Percentiles rank a stretch among this genome's conserved stretches.
Evolutionary conservation across 2,797 vertebrate genomes (phyloP).

Genomic region (Enteromius thamalakanensis): DNA sequence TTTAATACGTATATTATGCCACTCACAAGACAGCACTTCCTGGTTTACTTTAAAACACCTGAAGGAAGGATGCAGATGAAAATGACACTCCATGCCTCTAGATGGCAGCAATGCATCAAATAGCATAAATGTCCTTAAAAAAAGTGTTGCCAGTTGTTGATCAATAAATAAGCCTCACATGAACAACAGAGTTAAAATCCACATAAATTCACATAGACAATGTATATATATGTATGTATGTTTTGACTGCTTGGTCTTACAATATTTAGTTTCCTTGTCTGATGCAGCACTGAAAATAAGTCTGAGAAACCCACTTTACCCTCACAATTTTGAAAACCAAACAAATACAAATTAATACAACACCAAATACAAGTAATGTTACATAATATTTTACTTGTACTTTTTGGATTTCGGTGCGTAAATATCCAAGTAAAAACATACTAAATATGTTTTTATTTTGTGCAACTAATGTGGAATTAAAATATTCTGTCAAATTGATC

Average conservation of each 20-base stretch:
- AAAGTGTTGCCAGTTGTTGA: not conserved
- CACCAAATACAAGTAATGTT: not conserved
- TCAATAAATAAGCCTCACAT: not conserved
- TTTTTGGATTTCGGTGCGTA: not conserved
- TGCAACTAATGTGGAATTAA: not conserved
- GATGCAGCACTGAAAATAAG: not conserved
- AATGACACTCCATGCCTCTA: conserved; percentile 33
- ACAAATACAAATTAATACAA: not conserved
- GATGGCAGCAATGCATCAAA: conserved; percentile 44
- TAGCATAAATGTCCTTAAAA: not conserved
- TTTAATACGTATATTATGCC: not conserved
- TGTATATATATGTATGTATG: too few relatives aligned
- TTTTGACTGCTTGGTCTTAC: not conserved
- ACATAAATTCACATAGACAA: not conserved
- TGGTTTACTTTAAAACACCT: conserved; percentile 8
- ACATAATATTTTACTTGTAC: not conserved
- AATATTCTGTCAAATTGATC: not conserved
- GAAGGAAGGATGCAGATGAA: not conserved
- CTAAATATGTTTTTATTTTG: not conserved
- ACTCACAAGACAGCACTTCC: not conserved
- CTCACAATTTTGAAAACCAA: not conserved
- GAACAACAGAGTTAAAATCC: not conserved
- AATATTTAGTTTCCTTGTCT: not conserved
- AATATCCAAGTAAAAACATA: not conserved
- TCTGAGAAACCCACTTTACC: not conserved